Evolutionary conservation across 1,140 invertebrate genomes (phyloP), one percentile per base, ranked within the genome.

Genomic region (Monochamus saltuarius): DNA sequence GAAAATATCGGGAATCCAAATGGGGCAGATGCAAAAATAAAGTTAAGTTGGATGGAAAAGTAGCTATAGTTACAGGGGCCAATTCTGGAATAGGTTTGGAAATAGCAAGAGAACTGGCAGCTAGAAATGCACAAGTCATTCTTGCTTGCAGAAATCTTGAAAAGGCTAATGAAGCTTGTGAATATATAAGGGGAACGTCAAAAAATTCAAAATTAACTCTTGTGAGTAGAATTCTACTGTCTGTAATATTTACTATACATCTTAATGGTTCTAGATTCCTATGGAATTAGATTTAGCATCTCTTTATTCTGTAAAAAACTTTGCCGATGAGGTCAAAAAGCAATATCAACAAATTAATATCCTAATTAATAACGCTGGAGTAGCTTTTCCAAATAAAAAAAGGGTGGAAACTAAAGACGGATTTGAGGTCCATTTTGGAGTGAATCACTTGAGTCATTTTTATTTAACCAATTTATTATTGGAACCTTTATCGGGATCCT

Each of bases 361-460:
- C 35, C 74, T 93, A 3, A 84, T 93, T 29, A 90, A 91, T 71
- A 92, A 92, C 76, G 90, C 90, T 38, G 89, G 88, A 8, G 80
- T 88, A 1, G 82, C 81, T 51, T 78, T 82, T 40, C 82, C 84
- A 10, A 72, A 83, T 2, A 77, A 73, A 47, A 65, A 78, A 49
- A 70, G 79, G n/a, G 66, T 74, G 1, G 75, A 76, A 46, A 94
- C 91, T 0, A 78, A 83, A 67, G 92, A 95, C 78, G 90, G 90
- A 0, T 91, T 90, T 78, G 93, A 96, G 78, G 85, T 87, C 43
- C 88, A 92, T 75, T 86, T 92, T 75, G 89, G 87, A 10, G 85
- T 89, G 0, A 92, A 92, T 78, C 87, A 92, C 69, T 79, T 92
- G 38, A 89, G 89, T 11, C 92, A 94, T 71, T 95, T 94, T 73